phyloP scores from a whole-genome alignment of 2,888 invertebrate genomes.

The Pterobdella sp. region DNA sequence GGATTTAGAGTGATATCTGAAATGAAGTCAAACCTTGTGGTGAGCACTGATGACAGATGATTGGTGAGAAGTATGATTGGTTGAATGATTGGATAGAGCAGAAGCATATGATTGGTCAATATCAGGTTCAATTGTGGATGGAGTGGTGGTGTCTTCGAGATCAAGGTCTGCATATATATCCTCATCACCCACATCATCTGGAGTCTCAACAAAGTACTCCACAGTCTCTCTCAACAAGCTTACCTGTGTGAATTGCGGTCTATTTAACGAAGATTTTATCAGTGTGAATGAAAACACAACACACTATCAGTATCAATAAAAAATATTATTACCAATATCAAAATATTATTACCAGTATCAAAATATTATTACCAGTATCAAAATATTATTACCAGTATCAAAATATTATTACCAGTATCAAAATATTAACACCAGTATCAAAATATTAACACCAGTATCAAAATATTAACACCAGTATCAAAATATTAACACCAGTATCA shows the following conservation, averaged over 20 bases:
- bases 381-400: no score
- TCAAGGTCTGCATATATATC: slow-evolving; percentile 93
- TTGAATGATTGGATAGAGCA: not conserved
- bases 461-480: no score
- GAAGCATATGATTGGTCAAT: not conserved
- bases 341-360: not conserved
- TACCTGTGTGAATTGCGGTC: not conserved
- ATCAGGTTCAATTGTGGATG: slow-evolving; percentile 36
- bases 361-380: no score
- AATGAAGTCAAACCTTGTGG: slow-evolving; percentile 1
- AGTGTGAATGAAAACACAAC: no score
- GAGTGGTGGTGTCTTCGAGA: slow-evolving; percentile 55
- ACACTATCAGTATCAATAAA: no score
- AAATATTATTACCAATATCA: not conserved
- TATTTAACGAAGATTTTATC: no score
- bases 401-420: no score
- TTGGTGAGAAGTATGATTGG: slow-evolving; percentile 2
- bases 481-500: no score
- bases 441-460: no score
- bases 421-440: no score
- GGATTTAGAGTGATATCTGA: not conserved
- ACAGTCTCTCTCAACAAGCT: slow-evolving; percentile 91
- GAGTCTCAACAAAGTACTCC: slow-evolving; percentile 92
- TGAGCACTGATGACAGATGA: not conserved
- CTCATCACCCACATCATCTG: slow-evolving; percentile 79